A percentile compares a stretch with the other conserved stretches of the same genome.
Conservation (phyloP, 2,797 vertebrate species). For the Hephaestus fuliginosus region DNA sequence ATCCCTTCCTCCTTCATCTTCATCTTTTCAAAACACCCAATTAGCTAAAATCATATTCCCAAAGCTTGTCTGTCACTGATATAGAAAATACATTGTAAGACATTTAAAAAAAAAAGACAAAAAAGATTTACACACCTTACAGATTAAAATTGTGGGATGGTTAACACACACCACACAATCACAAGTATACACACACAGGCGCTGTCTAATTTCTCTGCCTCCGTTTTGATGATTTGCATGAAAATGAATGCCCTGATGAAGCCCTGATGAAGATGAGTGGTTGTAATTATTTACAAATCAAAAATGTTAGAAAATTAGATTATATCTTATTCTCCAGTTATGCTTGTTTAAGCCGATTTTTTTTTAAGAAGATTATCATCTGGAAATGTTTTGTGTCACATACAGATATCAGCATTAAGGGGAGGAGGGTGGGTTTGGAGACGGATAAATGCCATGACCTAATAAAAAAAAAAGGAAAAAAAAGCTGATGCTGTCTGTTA, state of each 20-base stretch:
- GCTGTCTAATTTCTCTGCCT: constrained; percentile 10
- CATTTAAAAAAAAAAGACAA: constrained; percentile 24
- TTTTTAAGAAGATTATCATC: constrained; percentile 64
- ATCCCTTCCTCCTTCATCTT: constrained; percentile 64
- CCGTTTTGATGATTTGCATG: constrained; percentile 44
- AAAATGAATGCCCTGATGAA: constrained; percentile 57
- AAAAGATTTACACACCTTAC: constrained; percentile 41
- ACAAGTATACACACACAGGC: background rate
- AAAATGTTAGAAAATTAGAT: constrained; percentile 59
- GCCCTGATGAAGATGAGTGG: constrained; percentile 56
- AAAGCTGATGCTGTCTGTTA: constrained; percentile 14
- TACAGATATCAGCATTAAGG: constrained; percentile 26
- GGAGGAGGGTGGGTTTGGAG: background rate
- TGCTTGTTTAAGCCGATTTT: constrained; percentile 56
- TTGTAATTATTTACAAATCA: constrained; percentile 69
- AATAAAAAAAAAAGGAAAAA: constrained; percentile 22
- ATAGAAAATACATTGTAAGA: constrained; percentile 43
- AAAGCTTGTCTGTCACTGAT: constrained; percentile 45
- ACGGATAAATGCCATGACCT: constrained; percentile 24
- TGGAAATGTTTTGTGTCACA: constrained; percentile 40
- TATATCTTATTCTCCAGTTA: constrained; percentile 62
- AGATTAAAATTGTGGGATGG: constrained; percentile 11
- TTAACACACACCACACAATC: constrained; percentile 3
- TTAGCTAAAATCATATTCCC: constrained; percentile 67
- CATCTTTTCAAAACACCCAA: constrained; percentile 66